Evolutionary conservation across 2,797 vertebrate species (phyloP).

Genomic region (Neopelma chrysocephalum): DNA sequence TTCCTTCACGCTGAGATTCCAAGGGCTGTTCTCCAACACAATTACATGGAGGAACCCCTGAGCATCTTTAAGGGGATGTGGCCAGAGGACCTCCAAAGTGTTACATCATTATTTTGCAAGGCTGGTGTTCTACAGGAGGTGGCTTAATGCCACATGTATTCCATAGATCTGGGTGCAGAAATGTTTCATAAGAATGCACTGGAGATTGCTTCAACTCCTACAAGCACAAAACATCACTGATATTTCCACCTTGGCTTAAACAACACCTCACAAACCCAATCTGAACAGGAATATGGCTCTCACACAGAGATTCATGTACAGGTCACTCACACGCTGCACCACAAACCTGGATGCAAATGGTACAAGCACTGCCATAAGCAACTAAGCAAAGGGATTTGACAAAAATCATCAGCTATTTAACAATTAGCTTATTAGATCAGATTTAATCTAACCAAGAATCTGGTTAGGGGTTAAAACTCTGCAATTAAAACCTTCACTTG

Average conservation of each 20-base stretch:
- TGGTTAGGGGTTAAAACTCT: neutral
- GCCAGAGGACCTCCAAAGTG: neutral
- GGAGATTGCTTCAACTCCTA: neutral
- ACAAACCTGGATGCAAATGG: neutral
- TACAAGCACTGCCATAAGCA: neutral
- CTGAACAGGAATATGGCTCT: neutral
- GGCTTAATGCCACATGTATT: neutral
- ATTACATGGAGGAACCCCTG: neutral
- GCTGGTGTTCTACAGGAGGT: neutral
- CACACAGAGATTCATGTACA: neutral
- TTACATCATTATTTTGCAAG: neutral
- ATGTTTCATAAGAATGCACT: neutral
- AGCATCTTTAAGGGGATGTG: neutral
- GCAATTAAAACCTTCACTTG: constrained; percentile 14
- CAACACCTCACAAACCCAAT: neutral
- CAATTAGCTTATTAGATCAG: constrained; percentile 5
- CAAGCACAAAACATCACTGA: neutral
- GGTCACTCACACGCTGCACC: neutral
- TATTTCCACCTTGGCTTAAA: neutral
- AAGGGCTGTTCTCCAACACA: neutral
- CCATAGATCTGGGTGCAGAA: neutral
- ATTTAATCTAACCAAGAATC: neutral
- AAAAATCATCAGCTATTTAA: neutral
- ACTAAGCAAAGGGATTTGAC: neutral
- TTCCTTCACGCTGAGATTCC: neutral